Base-by-base conservation (phyloP, 2,888 invertebrate genomes). In the Aspidiotus rigidus region DNA sequence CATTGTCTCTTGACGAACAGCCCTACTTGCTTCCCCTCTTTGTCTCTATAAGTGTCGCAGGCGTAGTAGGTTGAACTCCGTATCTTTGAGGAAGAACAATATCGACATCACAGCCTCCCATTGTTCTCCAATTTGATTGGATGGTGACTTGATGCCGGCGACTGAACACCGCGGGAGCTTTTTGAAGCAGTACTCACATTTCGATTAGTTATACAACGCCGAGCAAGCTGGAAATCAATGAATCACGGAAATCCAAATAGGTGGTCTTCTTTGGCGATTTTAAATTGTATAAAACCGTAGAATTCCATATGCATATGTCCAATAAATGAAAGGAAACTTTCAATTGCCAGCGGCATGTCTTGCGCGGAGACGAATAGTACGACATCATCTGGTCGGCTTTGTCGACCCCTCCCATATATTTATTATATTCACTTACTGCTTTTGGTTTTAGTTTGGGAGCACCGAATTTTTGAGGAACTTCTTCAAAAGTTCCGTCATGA, bases 221-320 rank as follows among this genome's bases (percentile, higher is more conserved):
- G 10, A 59, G 28, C 28, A 59, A 40, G n/a, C 40, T n/a, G 11
- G 40, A 17, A 15, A 62, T 62, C 40, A 62, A 16, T 41, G 40
- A 40, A 41, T 62, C 62, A 16, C 62, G 42, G 16, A 62, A 62
- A 41, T 62, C 62, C 41, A 62, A 42, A 42, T 62, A 62, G 9
- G 62, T 62, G 16, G 42, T 39, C 42, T 62, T 62, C 41, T 16
- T 62, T 10, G 40, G 16, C 16, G 40, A 41, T 7, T 11, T 41
- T n/a, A 41, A n/a, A 41, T 62, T 62, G 13, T 41, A 62, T 10
- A 62, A 10, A 10, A 16, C 15, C 15, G 28, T 41, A 13, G 49
- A 42, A 13, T 62, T 62, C 62, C 62, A 62, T 28, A 60, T 13
- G 16, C 10, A 42, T 16, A 62, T 13, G 62, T 62, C 62, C 6